Percentiles rank a stretch among this genome's conserved stretches.
Evolutionary conservation across 2,113 vertebrate genomes (phyloP).

Genomic region (Dipodomys stephensi): DNA sequence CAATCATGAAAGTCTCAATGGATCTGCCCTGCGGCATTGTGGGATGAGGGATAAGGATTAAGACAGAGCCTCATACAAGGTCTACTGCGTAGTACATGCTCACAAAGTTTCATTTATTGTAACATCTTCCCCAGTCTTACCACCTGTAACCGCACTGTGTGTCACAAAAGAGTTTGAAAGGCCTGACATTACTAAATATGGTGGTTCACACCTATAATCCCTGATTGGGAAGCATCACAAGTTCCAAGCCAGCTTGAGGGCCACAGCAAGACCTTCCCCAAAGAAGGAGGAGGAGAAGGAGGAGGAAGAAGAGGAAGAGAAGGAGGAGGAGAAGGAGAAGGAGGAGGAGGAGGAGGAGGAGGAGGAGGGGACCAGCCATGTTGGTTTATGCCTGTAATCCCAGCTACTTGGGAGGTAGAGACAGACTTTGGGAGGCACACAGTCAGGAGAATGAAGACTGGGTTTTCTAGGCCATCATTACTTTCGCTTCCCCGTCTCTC

Average conservation of each 20-base stretch:
- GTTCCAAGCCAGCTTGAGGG: too few relatives aligned
- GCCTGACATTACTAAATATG: too few relatives aligned
- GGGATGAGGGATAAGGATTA: not conserved
- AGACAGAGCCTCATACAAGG: too few relatives aligned
- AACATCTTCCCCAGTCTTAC: not conserved
- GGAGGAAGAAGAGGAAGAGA: too few relatives aligned
- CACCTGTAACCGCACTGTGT: not conserved
- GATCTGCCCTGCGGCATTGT: too few relatives aligned
- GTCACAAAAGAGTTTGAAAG: conserved; percentile 5
- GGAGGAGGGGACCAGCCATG: not conserved
- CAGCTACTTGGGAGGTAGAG: not conserved
- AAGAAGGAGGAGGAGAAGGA: not conserved
- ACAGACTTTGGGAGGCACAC: not conserved
- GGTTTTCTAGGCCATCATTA: not conserved
- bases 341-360: too few relatives aligned
- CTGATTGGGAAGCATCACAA: too few relatives aligned
- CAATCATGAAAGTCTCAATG: not conserved
- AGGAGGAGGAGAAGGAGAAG: too few relatives aligned
- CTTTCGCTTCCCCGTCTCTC: rapidly evolving
- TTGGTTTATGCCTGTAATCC: not conserved
- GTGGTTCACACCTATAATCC: not conserved
- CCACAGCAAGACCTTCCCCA: too few relatives aligned
- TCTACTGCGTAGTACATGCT: not conserved
- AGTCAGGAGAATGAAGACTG: not conserved
- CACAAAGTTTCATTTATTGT: not conserved